Percentiles rank a stretch among this genome's conserved stretches.
phyloP scores from a whole-genome alignment of 2,797 vertebrate genomes.

The Adelosebastes latens region DNA sequence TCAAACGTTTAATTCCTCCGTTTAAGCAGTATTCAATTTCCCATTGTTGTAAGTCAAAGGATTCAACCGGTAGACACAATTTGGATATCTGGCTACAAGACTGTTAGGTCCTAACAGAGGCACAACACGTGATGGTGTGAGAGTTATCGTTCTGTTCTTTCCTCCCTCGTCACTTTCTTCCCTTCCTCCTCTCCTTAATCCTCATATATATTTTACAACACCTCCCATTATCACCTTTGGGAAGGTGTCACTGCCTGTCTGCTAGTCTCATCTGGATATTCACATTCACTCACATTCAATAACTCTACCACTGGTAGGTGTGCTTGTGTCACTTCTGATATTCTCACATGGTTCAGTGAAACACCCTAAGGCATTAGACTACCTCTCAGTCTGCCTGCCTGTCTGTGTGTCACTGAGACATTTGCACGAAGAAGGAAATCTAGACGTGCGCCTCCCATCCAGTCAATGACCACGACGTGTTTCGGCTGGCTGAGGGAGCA shows the following conservation, averaged over 20 bases:
- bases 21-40: background rate
- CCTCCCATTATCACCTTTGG: background rate
- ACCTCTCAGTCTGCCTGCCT: background rate
- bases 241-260: background rate
- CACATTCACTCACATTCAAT: conserved; percentile 1
- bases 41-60: background rate
- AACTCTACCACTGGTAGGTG: background rate
- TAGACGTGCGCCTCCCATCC: background rate
- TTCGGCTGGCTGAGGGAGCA: background rate
- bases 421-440: background rate
- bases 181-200: background rate
- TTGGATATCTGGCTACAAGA: background rate
- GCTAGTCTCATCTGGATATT: background rate
- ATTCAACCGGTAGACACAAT: background rate
- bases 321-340: conserved; percentile 27
- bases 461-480: background rate
- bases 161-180: background rate
- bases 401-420: background rate
- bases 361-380: conserved; percentile 1
- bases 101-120: background rate
- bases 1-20: background rate
- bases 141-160: background rate
- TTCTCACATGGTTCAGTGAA: conserved; percentile 2
- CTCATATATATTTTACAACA: background rate
- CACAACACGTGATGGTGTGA: background rate